Percentiles rank a stretch among this genome's conserved stretches.
Conservation (phyloP, 2,113 vertebrate genomes). For the Clarias macrocephalus region DNA sequence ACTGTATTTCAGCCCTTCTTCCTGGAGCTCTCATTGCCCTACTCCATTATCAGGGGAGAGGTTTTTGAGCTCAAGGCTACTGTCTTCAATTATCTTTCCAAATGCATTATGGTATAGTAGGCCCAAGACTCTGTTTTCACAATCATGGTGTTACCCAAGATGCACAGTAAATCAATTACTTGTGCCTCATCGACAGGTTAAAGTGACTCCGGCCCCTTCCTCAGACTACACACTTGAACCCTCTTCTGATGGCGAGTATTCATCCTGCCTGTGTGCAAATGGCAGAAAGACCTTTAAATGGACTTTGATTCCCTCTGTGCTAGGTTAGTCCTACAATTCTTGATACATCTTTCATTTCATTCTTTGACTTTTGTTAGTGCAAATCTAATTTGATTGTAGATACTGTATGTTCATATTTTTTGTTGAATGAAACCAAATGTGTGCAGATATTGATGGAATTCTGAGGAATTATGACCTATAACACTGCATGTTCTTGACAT, state of each 20-base stretch:
- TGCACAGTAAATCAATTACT: not conserved
- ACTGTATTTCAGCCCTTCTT: conserved; percentile 16
- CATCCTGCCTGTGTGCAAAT: conserved; percentile 9
- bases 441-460: not conserved
- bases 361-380: not conserved
- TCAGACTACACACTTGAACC: not conserved
- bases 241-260: not conserved
- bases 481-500: not conserved
- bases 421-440: not conserved
- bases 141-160: not conserved
- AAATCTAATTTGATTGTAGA: not conserved
- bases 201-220: not conserved
- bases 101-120: conserved; percentile 17
- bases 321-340: conserved; percentile 69
- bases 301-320: conserved; percentile 57
- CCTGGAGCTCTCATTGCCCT: conserved; percentile 3
- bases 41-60: conserved; percentile 13
- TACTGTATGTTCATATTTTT: no score
- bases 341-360: not conserved
- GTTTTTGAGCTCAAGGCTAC: conserved; percentile 15
- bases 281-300: conserved; percentile 9
- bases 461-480: not conserved
- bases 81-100: conserved; percentile 22
- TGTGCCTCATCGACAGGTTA: not conserved
- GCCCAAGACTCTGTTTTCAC: not conserved